Evolutionary conservation across 2,888 invertebrate genomes (phyloP).

Genomic region (Coelopa pilipes): DNA sequence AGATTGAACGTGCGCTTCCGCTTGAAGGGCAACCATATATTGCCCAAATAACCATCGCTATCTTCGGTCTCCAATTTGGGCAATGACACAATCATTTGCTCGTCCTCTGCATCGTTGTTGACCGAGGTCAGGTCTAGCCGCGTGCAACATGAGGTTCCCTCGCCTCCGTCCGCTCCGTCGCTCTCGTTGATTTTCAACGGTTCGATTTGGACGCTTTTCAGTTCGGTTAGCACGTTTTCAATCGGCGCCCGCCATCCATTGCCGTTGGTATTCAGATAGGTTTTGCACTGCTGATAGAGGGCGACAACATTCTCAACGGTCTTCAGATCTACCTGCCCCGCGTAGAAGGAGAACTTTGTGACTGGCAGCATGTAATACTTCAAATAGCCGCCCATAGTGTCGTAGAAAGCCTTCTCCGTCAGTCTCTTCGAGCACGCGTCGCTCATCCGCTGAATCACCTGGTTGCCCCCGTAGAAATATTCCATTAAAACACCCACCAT

Average conservation of each 20-base stretch:
- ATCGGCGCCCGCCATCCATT: conserved; percentile 61
- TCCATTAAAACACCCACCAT: conserved; percentile 56
- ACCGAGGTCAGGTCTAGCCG: conserved; percentile 52
- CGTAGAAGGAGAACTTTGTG: conserved; percentile 62
- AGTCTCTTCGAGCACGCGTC: conserved; percentile 46
- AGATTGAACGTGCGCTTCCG: conserved; percentile 60
- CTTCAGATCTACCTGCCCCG: conserved; percentile 56
- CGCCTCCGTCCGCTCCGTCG: conserved; percentile 23
- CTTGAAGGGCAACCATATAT: conserved; percentile 63
- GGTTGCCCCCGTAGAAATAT: conserved; percentile 61
- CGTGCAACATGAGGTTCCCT: conserved; percentile 54
- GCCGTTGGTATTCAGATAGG: conserved; percentile 63
- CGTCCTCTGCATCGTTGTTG: conserved; percentile 47
- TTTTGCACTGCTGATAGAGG: conserved; percentile 56
- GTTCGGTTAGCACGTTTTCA: conserved; percentile 49
- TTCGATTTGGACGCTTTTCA: conserved; percentile 48
- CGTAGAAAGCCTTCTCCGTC: conserved; percentile 59
- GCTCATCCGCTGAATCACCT: conserved; percentile 53
- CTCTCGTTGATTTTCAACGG: conserved; percentile 47
- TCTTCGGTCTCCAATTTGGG: conserved; percentile 59
- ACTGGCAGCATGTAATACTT: conserved; percentile 59
- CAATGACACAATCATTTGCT: conserved; percentile 59
- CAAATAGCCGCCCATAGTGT: conserved; percentile 63
- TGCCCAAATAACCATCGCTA: conserved; percentile 52
- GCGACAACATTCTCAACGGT: conserved; percentile 53